Evolutionary conservation across 1,140 invertebrate genomes (phyloP).

Genomic region (Drosophila pectinifera): DNA sequence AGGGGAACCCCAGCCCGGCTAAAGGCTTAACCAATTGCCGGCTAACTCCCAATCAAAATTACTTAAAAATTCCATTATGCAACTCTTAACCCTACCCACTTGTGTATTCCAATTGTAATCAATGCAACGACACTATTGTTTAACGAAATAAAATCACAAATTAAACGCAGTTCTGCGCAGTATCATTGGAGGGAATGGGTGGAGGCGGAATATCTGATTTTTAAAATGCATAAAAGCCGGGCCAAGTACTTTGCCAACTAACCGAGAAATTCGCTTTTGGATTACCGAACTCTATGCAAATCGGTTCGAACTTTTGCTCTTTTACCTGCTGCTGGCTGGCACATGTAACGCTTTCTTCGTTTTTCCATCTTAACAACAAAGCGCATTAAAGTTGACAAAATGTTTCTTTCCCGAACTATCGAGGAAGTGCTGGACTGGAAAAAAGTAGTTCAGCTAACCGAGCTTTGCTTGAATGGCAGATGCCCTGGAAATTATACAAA

Average conservation of each 20-base stretch:
- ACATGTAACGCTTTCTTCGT: conserved; percentile 23
- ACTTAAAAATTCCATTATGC: conserved; percentile 70
- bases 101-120: conserved; percentile 57
- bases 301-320: conserved; percentile 63
- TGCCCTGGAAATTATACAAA: conserved; percentile 17
- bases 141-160: conserved; percentile 31
- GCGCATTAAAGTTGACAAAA: conserved; percentile 75
- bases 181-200: neutral
- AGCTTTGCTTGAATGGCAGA: conserved; percentile 9
- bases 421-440: conserved; percentile 35
- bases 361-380: conserved; percentile 54
- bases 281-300: conserved; percentile 50
- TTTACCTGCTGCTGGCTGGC: conserved; percentile 32
- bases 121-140: conserved; percentile 31
- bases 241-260: conserved; percentile 40
- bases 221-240: conserved; percentile 24
- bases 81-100: conserved; percentile 18
- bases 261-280: conserved; percentile 38
- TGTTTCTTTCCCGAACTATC: conserved; percentile 55
- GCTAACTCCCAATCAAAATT: conserved; percentile 61
- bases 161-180: neutral
- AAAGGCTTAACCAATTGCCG: conserved; percentile 56
- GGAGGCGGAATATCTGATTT: conserved; percentile 11
- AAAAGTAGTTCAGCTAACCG: conserved; percentile 11
- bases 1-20: neutral